Percentiles rank a stretch among this genome's conserved stretches.
phyloP scores from a whole-genome alignment of 2,797 vertebrate genomes.

The Anabacerthia variegaticeps region DNA sequence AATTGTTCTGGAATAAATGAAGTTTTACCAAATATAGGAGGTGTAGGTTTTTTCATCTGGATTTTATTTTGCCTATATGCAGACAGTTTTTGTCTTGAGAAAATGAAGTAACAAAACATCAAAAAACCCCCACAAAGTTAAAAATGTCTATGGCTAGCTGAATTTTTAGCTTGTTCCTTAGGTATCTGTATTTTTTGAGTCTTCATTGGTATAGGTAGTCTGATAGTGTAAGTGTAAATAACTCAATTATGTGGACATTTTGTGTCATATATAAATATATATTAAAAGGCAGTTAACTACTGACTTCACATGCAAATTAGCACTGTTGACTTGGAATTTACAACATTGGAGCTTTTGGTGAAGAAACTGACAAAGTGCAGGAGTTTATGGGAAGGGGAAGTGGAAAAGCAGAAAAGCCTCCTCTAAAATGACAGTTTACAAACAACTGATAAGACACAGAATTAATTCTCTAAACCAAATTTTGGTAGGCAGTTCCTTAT shows the following conservation, averaged over 20 bases:
- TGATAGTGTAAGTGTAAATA: neutral
- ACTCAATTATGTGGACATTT: neutral
- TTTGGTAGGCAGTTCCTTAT: neutral
- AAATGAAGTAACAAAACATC: neutral
- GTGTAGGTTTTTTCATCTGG: accelerated
- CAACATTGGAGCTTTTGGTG: neutral
- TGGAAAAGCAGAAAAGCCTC: neutral
- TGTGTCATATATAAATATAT: neutral
- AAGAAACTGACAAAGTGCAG: neutral
- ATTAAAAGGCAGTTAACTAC: neutral
- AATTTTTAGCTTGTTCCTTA: neutral
- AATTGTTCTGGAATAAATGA: neutral
- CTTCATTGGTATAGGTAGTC: neutral
- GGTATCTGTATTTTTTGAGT: neutral
- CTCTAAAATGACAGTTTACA: neutral
- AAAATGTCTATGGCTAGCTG: neutral
- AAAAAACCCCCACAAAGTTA: neutral
- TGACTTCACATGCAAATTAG: neutral
- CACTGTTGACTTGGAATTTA: neutral
- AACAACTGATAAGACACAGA: neutral
- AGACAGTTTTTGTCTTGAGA: neutral
- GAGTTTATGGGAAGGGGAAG: neutral
- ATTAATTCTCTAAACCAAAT: neutral
- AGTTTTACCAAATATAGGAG: neutral
- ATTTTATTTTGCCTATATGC: neutral